Percentiles rank a stretch among this genome's conserved stretches.
phyloP scores from a whole-genome alignment of 1,140 invertebrate species.

The Maconellicoccus hirsutus region DNA sequence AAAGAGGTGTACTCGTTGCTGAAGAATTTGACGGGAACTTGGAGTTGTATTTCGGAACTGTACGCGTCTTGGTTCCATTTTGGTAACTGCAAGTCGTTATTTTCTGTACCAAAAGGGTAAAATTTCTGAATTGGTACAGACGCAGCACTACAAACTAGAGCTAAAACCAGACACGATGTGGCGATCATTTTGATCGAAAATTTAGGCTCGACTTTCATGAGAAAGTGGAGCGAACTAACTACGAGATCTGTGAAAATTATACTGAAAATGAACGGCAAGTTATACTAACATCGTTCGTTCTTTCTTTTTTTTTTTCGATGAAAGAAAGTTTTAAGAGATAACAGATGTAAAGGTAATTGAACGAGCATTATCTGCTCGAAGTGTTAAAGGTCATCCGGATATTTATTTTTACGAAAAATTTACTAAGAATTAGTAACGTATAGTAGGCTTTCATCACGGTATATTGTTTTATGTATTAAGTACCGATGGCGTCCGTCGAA shows the following conservation, averaged over 20 bases:
- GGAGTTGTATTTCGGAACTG: slow-evolving; percentile 39
- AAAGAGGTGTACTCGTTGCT: slow-evolving; percentile 53
- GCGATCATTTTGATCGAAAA: no score
- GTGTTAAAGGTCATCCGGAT: slow-evolving; percentile 7
- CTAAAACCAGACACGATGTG: no score
- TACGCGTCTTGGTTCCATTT: slow-evolving; percentile 35
- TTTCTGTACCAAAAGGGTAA: slow-evolving; percentile 29
- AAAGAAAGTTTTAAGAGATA: not conserved
- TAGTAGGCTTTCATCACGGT: no score
- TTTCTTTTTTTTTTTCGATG: not conserved
- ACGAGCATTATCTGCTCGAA: not conserved
- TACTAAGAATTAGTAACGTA: no score
- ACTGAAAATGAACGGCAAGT: no score
- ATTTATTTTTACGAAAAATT: not conserved
- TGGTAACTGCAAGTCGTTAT: slow-evolving; percentile 25
- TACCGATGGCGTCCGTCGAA: not conserved
- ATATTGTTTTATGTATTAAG: not conserved
- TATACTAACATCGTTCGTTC: no score
- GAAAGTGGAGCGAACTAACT: no score
- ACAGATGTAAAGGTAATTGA: not conserved
- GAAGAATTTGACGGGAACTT: slow-evolving; percentile 56
- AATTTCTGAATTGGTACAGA: slow-evolving; percentile 12
- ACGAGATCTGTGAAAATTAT: no score
- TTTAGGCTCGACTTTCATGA: no score
- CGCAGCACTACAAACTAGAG: not conserved